phyloP scores from a whole-genome alignment of 2,113 vertebrate species.

The Bos taurus region DNA sequence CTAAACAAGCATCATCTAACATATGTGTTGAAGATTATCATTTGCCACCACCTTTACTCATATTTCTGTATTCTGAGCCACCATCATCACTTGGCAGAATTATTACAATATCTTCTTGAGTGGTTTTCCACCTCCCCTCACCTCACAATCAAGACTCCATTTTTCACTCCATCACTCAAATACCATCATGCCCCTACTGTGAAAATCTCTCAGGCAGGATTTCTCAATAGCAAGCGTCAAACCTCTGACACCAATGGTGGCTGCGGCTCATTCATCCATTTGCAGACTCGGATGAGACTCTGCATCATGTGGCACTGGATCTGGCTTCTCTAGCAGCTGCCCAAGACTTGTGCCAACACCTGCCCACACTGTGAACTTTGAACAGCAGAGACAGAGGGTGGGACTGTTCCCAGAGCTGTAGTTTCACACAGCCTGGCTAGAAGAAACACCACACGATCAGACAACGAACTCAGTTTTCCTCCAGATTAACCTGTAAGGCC shows the following conservation, averaged over 20 bases:
- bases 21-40: neutral
- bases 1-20: conserved; percentile 6
- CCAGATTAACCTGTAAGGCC: neutral
- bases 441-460: neutral
- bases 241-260: neutral
- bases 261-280: neutral
- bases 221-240: neutral
- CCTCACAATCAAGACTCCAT: neutral
- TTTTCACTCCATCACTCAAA: neutral
- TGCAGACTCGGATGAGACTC: neutral
- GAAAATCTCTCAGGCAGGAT: neutral
- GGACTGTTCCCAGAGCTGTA: neutral
- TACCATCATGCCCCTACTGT: neutral
- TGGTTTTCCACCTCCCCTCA: neutral
- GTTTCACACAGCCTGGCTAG: neutral
- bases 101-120: neutral
- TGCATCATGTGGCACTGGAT: neutral
- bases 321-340: neutral
- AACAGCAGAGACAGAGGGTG: neutral
- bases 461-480: neutral
- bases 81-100: neutral
- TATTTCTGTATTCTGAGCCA: neutral
- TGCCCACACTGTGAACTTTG: neutral
- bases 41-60: neutral
- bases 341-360: neutral